A percentile compares a stretch with the other conserved stretches of the same genome.
These are phyloP conservation scores for Lottia scabra DNA, from an alignment of 2,888 invertebrate species.

Conservation along the genomic window DNA sequence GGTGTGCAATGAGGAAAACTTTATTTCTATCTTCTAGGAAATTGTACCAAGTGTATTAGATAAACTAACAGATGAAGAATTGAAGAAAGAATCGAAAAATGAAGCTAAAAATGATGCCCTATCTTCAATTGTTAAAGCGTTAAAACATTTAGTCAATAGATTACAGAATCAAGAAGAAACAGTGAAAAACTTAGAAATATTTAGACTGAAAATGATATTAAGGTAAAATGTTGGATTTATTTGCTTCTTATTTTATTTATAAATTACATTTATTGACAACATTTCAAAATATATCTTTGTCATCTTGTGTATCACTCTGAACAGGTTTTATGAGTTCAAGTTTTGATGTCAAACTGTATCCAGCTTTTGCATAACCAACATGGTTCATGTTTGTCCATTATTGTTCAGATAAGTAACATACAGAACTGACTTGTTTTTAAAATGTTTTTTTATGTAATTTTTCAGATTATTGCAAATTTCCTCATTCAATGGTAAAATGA, in stretches of 20 bases:
- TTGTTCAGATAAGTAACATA: too few species aligned
- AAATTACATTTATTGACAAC: too few species aligned
- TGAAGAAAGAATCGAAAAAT: conserved; percentile 94
- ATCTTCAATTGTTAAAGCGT: conserved; percentile 91
- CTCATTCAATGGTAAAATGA: conserved; percentile 99
- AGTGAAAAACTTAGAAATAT: conserved; percentile 88
- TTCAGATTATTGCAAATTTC: conserved; percentile 90
- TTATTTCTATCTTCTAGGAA: conserved; percentile 77
- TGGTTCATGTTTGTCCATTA: too few species aligned
- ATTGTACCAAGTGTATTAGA: conserved; percentile 90
- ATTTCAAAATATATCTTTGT: too few species aligned
- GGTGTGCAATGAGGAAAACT: too few species aligned
- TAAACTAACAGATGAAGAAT: conserved; percentile 92
- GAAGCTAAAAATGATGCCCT: conserved; percentile 95
- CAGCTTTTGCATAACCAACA: too few species aligned
- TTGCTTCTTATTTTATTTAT: too few species aligned
- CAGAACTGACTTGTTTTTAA: too few species aligned
- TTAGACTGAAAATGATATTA: conserved; percentile 95
- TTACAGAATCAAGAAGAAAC: conserved; percentile 80
- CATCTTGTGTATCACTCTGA: too few species aligned
- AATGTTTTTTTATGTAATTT: conserved; percentile 8
- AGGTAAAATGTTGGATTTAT: conserved; percentile 51
- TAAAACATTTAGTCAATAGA: conserved; percentile 88
- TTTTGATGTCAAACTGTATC: too few species aligned
- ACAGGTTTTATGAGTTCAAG: too few species aligned